A percentile compares a stretch with the other conserved stretches of the same genome.
Evolutionary conservation across 1,140 invertebrate genomes (phyloP).

Genomic region (Drosophila quadrilineata): DNA sequence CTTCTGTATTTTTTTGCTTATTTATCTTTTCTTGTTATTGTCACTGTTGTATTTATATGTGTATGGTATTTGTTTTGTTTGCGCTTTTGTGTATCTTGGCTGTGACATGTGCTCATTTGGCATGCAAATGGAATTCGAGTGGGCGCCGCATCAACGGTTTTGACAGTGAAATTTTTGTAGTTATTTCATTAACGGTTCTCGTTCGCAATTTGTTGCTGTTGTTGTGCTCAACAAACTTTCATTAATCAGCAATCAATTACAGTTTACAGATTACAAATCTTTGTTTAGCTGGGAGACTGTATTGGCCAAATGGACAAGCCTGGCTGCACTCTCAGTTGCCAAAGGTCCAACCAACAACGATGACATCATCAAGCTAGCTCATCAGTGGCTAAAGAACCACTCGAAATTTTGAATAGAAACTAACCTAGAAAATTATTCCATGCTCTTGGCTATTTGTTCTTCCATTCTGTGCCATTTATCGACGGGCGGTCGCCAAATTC

Average conservation of each 20-base stretch:
- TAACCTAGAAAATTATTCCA: slow-evolving; percentile 33
- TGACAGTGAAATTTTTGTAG: slow-evolving; percentile 34
- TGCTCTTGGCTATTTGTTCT: slow-evolving; percentile 26
- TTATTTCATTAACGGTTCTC: background rate
- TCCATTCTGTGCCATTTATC: slow-evolving; percentile 39
- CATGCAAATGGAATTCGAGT: slow-evolving; percentile 44
- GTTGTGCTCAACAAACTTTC: background rate
- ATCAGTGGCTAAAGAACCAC: background rate
- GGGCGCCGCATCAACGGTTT: slow-evolving; percentile 35
- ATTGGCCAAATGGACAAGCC: slow-evolving; percentile 5
- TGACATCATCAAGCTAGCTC: slow-evolving; percentile 60
- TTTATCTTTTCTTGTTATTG: background rate
- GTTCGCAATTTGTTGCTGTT: slow-evolving; percentile 11
- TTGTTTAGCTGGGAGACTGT: slow-evolving; percentile 40
- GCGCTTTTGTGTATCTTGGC: no score
- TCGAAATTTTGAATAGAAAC: slow-evolving; percentile 8
- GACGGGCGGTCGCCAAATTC: slow-evolving; percentile 33
- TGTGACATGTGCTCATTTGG: slow-evolving; percentile 40
- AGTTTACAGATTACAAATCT: slow-evolving; percentile 31
- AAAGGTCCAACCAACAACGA: slow-evolving; percentile 15
- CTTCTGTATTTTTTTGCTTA: slow-evolving; percentile 40
- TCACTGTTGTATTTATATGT: slow-evolving; percentile 8
- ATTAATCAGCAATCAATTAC: slow-evolving; percentile 40
- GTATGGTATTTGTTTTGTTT: background rate
- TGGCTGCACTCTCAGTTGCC: slow-evolving; percentile 15